Percentiles rank a stretch among this genome's conserved stretches.
Evolutionary conservation across 2,888 invertebrate genomes (phyloP).

Genomic region (Lasioglossum figueresi): DNA sequence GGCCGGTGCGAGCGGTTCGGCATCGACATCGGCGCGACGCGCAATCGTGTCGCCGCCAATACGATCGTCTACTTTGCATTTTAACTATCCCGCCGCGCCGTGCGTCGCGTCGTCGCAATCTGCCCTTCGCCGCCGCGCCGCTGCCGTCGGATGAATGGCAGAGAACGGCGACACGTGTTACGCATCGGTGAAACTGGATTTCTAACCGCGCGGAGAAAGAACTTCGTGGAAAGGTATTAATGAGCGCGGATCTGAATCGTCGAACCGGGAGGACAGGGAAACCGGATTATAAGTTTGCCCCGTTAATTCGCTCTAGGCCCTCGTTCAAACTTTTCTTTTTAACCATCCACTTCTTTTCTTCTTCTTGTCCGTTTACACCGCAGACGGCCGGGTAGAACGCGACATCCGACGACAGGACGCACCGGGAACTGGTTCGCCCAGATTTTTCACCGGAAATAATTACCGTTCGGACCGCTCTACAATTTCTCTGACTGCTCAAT

Average conservation of each 20-base stretch:
- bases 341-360: not conserved
- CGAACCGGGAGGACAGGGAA: not conserved
- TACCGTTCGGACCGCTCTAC: not conserved
- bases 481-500: not conserved
- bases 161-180: constrained; percentile 2
- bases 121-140: not conserved
- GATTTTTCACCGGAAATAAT: constrained; percentile 9
- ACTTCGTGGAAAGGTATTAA: constrained; percentile 1
- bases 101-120: not conserved
- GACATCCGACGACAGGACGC: not conserved
- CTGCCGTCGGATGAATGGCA: not conserved
- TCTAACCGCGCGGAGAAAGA: not conserved
- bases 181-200: constrained; percentile 11
- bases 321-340: not conserved
- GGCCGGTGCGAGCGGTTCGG: not conserved
- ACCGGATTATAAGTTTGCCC: constrained; percentile 38
- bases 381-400: constrained; percentile 5
- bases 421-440: not conserved
- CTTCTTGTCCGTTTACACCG: not conserved
- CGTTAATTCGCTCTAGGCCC: constrained; percentile 17
- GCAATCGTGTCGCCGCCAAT: not conserved
- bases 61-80: not conserved
- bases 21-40: not conserved
- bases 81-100: not conserved
- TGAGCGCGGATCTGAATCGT: not conserved